Conservation (phyloP, 2,113 vertebrate species). For the Sorex fumeus region DNA sequence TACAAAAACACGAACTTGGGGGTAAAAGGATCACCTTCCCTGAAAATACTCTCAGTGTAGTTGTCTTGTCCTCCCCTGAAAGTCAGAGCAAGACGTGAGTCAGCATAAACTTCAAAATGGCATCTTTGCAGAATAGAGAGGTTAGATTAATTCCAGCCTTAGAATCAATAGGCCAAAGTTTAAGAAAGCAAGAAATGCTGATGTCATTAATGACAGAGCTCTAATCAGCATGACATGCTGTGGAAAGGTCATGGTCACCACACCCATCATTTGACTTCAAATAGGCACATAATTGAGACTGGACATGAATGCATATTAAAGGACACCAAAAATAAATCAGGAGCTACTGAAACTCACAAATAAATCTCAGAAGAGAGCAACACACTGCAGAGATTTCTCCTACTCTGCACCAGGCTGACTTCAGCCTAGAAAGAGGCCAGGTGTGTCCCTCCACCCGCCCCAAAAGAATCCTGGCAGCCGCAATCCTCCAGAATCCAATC, state of each 20-base stretch:
- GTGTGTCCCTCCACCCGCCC: too few species aligned
- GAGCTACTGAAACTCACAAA: too few species aligned
- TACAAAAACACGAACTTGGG: neutral
- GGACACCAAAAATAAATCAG: neutral
- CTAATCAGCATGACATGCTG: neutral
- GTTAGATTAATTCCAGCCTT: conserved; percentile 38
- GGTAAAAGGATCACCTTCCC: neutral
- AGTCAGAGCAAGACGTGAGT: conserved; percentile 60
- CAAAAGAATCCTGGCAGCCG: too few species aligned
- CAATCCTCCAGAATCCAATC: too few species aligned
- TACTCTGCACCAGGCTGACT: too few species aligned
- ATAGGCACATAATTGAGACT: neutral
- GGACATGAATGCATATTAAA: neutral
- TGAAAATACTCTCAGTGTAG: conserved; percentile 40
- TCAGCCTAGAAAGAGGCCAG: too few species aligned
- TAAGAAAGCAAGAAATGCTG: conserved; percentile 6
- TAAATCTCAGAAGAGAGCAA: too few species aligned
- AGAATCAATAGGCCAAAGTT: conserved; percentile 61
- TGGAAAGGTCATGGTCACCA: neutral
- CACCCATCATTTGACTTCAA: neutral
- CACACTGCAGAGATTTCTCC: too few species aligned
- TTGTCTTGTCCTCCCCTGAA: neutral
- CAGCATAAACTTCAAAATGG: conserved; percentile 66
- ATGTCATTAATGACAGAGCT: conserved; percentile 1
- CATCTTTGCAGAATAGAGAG: conserved; percentile 68